Base-by-base conservation (phyloP, 2,797 vertebrate genomes). In the Tapirus indicus region DNA sequence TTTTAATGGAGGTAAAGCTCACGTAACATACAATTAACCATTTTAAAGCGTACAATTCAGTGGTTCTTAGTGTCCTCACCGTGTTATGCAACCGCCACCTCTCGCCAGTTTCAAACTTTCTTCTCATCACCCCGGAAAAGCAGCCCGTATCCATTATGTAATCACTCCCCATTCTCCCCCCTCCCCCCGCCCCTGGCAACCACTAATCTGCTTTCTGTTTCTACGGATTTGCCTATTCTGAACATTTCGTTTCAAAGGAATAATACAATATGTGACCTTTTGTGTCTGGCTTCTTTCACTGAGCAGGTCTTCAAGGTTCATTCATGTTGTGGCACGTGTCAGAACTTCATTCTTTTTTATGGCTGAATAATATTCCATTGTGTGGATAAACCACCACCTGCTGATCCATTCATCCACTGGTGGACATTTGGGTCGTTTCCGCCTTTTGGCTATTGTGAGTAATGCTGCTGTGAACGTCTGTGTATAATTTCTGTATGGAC, bases 331-430 rank as follows among this genome's bases (percentile, higher is more conserved):
- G 16, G 54, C 7, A 1, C 7, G 9, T 56, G 29, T 72, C 77
- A 83, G 18, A 4, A 2, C 79, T 25, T 9, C 13, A 1, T 14
- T 41, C n/a, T 47, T 77, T 47, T 84, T 64, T 3, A 6, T 1
- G 38, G 69, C 21, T 18, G 38, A 64, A 27, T 41, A 29, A 18
- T 14, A 66, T 21, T 32, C 54, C 12, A 12, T 1, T 0, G 32
- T 5, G 3, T 0, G 16, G 56, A 11, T 23, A 23, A 3, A 44
- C 20, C 12, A 2, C 32, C 11, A 2, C 32, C 0, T 23, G n/a
- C 5, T 35, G 3, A 12, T 2, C n/a, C 79, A 2, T 4, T 21
- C 14, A 5, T 41, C 88, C 14, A 4, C 5, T 1, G 35, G 38
- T 16, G 44, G 60, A 6, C 11, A 3, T 32, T 9, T 21, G 58